Evolutionary conservation across 2,888 invertebrate genomes (phyloP).

Genomic region (Frankliniella intonsa): DNA sequence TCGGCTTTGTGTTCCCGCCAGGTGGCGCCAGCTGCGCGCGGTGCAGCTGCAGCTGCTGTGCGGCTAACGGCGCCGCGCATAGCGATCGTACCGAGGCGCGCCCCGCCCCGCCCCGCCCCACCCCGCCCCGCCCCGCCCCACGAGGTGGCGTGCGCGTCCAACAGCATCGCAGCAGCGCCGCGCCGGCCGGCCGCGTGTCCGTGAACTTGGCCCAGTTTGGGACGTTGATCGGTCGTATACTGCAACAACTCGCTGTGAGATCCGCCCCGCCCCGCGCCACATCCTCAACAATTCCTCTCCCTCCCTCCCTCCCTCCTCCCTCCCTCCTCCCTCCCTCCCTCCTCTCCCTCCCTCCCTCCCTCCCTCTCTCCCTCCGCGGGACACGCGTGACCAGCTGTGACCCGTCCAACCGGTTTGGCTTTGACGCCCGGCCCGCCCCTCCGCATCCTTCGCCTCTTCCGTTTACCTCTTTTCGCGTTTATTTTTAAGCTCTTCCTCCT

Average conservation of each 20-base stretch:
- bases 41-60: background rate
- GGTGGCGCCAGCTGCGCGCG: background rate
- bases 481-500: too few species aligned
- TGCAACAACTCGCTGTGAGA: too few species aligned
- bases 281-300: background rate
- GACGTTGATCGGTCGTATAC: background rate
- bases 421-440: background rate
- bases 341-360: background rate
- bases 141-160: background rate
- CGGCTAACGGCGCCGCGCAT: background rate
- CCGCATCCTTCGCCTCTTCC: too few species aligned
- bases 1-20: background rate
- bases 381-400: background rate
- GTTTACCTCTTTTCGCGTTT: too few species aligned
- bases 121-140: background rate
- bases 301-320: background rate
- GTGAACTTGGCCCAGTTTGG: slow-evolving; percentile 24
- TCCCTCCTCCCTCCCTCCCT: background rate
- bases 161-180: too few species aligned
- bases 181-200: background rate
- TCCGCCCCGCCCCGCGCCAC: too few species aligned
- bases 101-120: background rate
- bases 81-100: background rate
- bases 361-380: background rate
- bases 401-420: background rate